phyloP scores from a whole-genome alignment of 2,888 invertebrate species.

The Parnassius glacialis region DNA sequence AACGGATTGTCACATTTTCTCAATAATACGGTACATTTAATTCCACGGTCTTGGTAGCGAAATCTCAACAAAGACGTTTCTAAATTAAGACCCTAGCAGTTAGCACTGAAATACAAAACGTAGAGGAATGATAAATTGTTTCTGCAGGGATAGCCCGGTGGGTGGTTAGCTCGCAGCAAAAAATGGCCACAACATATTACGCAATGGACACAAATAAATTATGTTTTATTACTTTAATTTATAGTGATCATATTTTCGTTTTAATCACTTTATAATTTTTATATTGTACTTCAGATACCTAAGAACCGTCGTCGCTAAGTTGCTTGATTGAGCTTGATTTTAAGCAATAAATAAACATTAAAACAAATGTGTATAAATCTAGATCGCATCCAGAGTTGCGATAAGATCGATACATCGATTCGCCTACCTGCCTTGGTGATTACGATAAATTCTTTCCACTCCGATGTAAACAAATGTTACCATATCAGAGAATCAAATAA shows the following conservation, averaged over 20 bases:
- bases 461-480: no score
- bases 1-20: constrained; percentile 47
- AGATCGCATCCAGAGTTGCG: no score
- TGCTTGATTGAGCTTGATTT: no score
- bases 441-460: no score
- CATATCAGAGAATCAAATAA: no score
- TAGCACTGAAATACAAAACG: constrained; percentile 26
- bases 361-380: no score
- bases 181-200: constrained; percentile 9
- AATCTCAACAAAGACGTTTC: constrained; percentile 46
- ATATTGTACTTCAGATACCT: no score
- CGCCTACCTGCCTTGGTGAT: no score
- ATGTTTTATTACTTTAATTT: not conserved
- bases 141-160: constrained; percentile 17
- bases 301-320: no score
- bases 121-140: constrained; percentile 28
- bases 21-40: constrained; percentile 58
- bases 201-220: not conserved
- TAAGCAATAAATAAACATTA: no score
- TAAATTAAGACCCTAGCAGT: constrained; percentile 44
- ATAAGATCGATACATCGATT: no score
- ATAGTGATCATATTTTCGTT: not conserved
- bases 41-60: constrained; percentile 46
- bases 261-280: no score
- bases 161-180: constrained; percentile 16